Conservation (phyloP, 2,797 vertebrate genomes). For the Eulemur coronatus region DNA sequence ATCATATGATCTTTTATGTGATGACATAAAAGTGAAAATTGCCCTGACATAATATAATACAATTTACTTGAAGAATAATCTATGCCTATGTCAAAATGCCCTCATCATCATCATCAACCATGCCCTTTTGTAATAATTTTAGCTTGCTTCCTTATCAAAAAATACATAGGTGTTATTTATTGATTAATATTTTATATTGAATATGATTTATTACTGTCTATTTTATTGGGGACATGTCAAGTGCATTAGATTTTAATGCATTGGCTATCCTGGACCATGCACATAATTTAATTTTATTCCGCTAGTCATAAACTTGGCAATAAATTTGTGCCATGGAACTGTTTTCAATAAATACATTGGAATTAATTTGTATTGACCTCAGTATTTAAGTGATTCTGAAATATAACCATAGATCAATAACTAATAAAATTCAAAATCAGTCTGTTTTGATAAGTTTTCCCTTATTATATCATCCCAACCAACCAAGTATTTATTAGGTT, state of each 20-base stretch:
- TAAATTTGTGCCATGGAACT: constrained; percentile 54
- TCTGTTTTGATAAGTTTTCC: background rate
- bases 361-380: constrained; percentile 47
- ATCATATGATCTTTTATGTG: background rate
- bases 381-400: background rate
- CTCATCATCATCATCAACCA: background rate
- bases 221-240: constrained; percentile 38
- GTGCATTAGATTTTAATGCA: constrained; percentile 39
- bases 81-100: background rate
- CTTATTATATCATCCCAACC: background rate
- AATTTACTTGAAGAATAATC: background rate
- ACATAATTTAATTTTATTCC: constrained; percentile 53
- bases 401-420: constrained; percentile 26
- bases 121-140: background rate
- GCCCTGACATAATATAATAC: background rate
- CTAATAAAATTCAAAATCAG: constrained; percentile 30
- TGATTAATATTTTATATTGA: constrained; percentile 39
- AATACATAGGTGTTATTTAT: background rate
- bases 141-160: background rate
- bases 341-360: constrained; percentile 44
- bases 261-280: background rate
- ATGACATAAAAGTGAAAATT: background rate
- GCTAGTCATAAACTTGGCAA: constrained; percentile 41
- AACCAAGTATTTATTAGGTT: background rate
- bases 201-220: constrained; percentile 35